Evolutionary conservation across 2,888 invertebrate species (phyloP), one percentile per base, ranked within the genome.

Genomic region (Eupithecia subumbrata): DNA sequence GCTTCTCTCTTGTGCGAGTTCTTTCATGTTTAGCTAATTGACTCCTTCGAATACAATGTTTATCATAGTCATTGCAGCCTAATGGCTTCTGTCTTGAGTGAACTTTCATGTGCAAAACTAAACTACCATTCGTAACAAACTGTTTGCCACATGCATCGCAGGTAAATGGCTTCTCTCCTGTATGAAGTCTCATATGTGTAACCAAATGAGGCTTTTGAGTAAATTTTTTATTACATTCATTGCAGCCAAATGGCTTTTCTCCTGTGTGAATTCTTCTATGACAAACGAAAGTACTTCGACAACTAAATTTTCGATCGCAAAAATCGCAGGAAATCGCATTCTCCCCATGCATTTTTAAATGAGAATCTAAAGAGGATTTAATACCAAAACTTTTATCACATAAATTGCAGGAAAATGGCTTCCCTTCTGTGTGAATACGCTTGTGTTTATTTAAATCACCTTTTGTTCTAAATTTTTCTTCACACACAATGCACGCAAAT

Each of bases 201-300:
- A n/a, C n/a, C n/a, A 52, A 52, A 52, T 52, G 52, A n/a, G n/a
- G 52, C 52, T 11, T 52, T 52, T 52, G 52, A 52, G 52, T n/a
- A n/a, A 52, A 52, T n/a, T 52, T 8, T 52, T 11, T n/a, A 9
- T n/a, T n/a, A n/a, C 52, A 52, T 3, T 22, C 9, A n/a, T 52
- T 22, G 52, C 52, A 52, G 11, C n/a, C 0, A 52, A 52, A 52
- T 11, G n/a, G n/a, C n/a, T 52, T 22, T 3, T 22, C 52, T 22
- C 52, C 52, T 3, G 52, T 52, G 11, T 52, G 52, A n/a, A 52
- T n/a, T 9, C 52, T n/a, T 52, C 8, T 9, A 11, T 52, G 52
- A 52, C 0, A 3, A 8, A 3, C 3, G 0, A 52, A 52, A n/a
- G 9, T 9, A n/a, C n/a, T 22, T 52, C 2, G 2, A 52, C 0